Percentiles rank a stretch among this genome's conserved stretches.
These are phyloP conservation scores for Pseudolaguvia tuberculata DNA, from an alignment of 2,113 vertebrate species.

Conservation along the genomic window DNA sequence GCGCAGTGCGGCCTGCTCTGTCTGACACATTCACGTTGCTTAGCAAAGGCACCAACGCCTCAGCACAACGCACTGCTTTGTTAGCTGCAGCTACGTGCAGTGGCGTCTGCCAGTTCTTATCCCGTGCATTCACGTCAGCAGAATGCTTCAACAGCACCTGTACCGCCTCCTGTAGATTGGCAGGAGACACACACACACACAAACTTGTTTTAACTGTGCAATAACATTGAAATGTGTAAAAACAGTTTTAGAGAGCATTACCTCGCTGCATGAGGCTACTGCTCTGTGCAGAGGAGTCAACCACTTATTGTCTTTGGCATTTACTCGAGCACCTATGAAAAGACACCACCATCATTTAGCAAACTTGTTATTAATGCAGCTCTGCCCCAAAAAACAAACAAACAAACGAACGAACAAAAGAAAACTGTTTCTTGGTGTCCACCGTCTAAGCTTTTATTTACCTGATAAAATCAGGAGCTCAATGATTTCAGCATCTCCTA, in stretches of 20 bases:
- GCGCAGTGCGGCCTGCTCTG: constrained; percentile 88
- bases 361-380: neutral
- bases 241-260: constrained; percentile 55
- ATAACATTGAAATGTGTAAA: neutral
- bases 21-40: constrained; percentile 98
- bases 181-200: neutral
- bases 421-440: neutral
- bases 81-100: constrained; percentile 96
- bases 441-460: constrained; percentile 50
- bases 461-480: constrained; percentile 98
- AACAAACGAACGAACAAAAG: neutral
- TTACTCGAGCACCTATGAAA: constrained; percentile 92
- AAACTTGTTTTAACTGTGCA: neutral
- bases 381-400: neutral
- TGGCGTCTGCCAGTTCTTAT: constrained; percentile 99
- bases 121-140: constrained; percentile 93
- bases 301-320: constrained; percentile 99
- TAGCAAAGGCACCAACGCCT: constrained; percentile 91
- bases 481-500: constrained; percentile 98
- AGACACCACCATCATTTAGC: constrained; percentile 21
- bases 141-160: constrained; percentile 97
- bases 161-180: constrained; percentile 84
- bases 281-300: constrained; percentile 98
- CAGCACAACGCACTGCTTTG: constrained; percentile 94
- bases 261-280: constrained; percentile 97